Evolutionary conservation across 2,888 invertebrate species (phyloP).

Genomic region (Strigamia crassipes): DNA sequence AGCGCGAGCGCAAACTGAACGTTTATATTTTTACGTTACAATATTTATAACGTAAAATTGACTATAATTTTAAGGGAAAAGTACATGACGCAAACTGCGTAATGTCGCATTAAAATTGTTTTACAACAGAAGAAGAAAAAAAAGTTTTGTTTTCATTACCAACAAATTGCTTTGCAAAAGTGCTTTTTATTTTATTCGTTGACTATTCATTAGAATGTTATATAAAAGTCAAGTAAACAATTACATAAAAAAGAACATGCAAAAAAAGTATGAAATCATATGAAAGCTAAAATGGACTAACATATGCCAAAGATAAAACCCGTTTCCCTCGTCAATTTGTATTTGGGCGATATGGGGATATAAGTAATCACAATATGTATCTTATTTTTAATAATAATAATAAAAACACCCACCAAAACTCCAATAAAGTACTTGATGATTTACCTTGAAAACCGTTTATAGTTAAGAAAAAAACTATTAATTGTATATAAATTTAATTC

Average conservation of each 20-base stretch:
- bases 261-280: neutral
- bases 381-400: neutral
- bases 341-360: neutral
- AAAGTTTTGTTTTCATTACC: no score
- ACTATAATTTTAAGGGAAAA: no score
- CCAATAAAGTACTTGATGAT: neutral
- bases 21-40: no score
- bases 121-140: no score
- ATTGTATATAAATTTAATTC: neutral
- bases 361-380: neutral
- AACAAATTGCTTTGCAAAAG: neutral
- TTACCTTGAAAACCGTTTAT: neutral
- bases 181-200: neutral
- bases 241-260: slow-evolving; percentile 3
- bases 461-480: neutral
- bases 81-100: no score
- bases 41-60: no score
- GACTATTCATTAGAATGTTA: neutral
- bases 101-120: no score
- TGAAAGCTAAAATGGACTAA: neutral
- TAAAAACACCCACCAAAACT: neutral
- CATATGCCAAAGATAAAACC: neutral
- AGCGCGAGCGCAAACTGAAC: no score
- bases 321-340: neutral
- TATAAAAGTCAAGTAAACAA: slow-evolving; percentile 3